Evolutionary conservation across 1,140 invertebrate genomes (phyloP), one percentile per base, ranked within the genome.

Genomic region (Cydia splendana): DNA sequence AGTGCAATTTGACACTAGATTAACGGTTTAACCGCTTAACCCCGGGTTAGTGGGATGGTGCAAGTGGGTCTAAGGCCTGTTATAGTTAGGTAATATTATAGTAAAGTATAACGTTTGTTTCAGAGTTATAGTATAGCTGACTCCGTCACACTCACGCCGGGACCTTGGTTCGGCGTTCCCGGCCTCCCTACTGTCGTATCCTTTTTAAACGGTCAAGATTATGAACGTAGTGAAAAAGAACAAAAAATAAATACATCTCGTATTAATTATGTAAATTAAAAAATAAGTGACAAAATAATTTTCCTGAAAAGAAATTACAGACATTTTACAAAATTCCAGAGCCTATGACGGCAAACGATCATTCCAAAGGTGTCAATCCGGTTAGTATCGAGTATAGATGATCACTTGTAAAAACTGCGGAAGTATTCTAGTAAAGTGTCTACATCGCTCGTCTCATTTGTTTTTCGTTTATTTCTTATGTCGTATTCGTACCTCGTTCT

Each of bases 141-240:
- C 88, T 98, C 98, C 84, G 95, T 98, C 83, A 98, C 98, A 5
- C 93, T 99, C 53, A 96, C 96, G 78, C 92, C 99, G 4, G 97
- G 97, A 13, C 95, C 95, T 62, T 99, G 98, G 98, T 94, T 99
- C 67, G 98, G 98, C 24, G 95, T 99, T 82, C 97, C 98, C 18
- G 97, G 97, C 65, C 92, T 99, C 65, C 98, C 98, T n/a, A 96
- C 96, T 92, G 95, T 98, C 90, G 97, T 98, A 97, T 97, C 96
- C 96, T 97, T 96, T 95, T 79, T 77, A 24, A 42, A 42, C 38
- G 5, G 34, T 6, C 0, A 34, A 34, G 5, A 34, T 34, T 6
- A 6, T 6, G 5, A 34, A 34, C 34, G 3, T 3, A 30, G 30
- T 4, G 30, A 45, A 10, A 45, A 9, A 2, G 42, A 12, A 45